Evolutionary conservation across 2,113 vertebrate genomes (phyloP), one percentile per base, ranked within the genome.

Genomic region (Abramis brama): DNA sequence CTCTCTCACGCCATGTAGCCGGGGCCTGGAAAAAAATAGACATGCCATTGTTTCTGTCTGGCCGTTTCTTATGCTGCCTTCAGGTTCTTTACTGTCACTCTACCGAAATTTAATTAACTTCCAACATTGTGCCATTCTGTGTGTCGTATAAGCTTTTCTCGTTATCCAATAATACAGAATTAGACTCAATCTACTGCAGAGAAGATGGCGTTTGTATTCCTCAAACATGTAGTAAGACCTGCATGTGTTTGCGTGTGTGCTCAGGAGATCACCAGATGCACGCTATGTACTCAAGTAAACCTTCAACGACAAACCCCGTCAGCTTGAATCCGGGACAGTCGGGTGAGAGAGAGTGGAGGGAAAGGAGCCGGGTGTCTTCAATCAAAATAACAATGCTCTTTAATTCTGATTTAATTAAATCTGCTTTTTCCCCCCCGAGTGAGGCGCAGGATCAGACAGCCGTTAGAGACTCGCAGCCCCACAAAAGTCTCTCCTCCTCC

Each of bases 341-440:
- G 85, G 86, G 85, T 80, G 78, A 47, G 66, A 57, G n/a, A 74
- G 75, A 62, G 33, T 19, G 13, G 83, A 89, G 83, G 90, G 92
- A 73, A 92, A 88, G 86, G 85, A 89, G 85, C 90, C 64, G 82
- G 81, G 86, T 87, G 90, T 89, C 86, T 94, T 93, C 91, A 92
- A 93, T 94, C 92, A 94, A 90, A 94, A 93, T 90, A 94, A 93
- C 91, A 93, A 92, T 93, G 89, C 87, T 85, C 90, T 93, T 91
- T 94, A 94, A 93, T 94, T 93, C 91, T 90, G 76, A 87, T 85
- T 93, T 94, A 95, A 94, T 95, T 93, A 94, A 94, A 94, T 91
- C 88, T 89, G 92, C 88, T 90, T 91, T 92, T 73, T 88, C 86
- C 86, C 87, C 88, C 43, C 43, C 50, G 86, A 91, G 91, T 88